A percentile compares a stretch with the other conserved stretches of the same genome.
phyloP scores from a whole-genome alignment of 2,113 vertebrate species.

The Procapra przewalskii region DNA sequence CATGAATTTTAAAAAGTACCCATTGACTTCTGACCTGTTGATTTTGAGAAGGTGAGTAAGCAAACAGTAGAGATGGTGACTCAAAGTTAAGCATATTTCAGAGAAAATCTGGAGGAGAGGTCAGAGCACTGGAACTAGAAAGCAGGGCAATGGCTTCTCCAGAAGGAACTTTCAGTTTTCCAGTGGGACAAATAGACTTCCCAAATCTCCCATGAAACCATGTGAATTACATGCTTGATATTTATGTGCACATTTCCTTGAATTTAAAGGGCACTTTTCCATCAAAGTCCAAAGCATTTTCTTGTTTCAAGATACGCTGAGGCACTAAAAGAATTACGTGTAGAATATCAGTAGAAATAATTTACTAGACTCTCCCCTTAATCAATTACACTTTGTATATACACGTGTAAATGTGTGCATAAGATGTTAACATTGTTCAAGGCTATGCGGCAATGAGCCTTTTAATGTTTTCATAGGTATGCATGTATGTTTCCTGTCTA shows the following conservation, averaged over 20 bases:
- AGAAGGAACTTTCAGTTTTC: background rate
- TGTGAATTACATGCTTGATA: background rate
- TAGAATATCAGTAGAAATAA: background rate
- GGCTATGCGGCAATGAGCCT: background rate
- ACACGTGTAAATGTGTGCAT: background rate
- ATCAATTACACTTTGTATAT: background rate
- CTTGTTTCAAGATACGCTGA: background rate
- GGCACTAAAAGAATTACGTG: background rate
- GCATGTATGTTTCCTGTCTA: conserved; percentile 45
- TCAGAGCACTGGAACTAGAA: background rate
- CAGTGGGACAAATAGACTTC: background rate
- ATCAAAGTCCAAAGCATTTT: background rate
- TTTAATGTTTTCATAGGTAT: conserved; percentile 31
- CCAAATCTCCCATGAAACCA: background rate
- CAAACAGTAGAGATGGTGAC: conserved; percentile 8
- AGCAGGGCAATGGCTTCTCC: background rate
- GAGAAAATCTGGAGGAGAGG: conserved; percentile 12
- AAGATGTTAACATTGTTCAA: background rate
- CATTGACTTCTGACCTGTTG: conserved; percentile 58
- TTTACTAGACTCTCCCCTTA: background rate
- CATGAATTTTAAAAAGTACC: conserved; percentile 55
- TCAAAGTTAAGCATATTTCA: conserved; percentile 8
- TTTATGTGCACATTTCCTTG: background rate
- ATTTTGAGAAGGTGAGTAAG: conserved; percentile 45
- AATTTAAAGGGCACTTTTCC: background rate